phyloP scores from a whole-genome alignment of 2,888 invertebrate genomes.

The Meiosimyza decipiens region DNA sequence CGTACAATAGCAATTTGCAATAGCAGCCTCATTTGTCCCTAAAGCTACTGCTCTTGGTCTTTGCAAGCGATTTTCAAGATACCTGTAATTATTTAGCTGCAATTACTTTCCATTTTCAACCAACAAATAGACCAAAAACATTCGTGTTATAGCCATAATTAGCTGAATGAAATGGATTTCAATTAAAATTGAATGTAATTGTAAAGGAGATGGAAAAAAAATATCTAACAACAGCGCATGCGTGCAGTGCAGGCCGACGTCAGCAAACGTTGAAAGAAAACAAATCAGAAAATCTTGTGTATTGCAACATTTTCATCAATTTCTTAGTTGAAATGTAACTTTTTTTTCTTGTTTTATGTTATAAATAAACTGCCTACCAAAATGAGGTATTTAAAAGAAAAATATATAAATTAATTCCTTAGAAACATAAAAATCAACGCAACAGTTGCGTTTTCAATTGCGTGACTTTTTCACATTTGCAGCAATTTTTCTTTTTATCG shows the following conservation, averaged over 20 bases:
- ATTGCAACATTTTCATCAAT: slow-evolving; percentile 1
- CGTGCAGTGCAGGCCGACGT: background rate
- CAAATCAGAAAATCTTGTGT: background rate
- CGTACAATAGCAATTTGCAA: slow-evolving; percentile 5
- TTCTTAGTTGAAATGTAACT: background rate
- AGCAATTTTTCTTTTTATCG: too few relatives aligned
- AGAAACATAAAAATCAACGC: background rate
- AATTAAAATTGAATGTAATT: slow-evolving; percentile 15
- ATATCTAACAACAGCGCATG: slow-evolving; percentile 17
- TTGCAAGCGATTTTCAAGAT: background rate
- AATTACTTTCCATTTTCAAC: slow-evolving; percentile 38
- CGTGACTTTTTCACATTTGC: background rate
- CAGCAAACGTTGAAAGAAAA: background rate
- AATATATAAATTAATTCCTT: background rate
- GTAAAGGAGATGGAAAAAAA: background rate
- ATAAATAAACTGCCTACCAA: background rate
- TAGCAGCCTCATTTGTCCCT: background rate
- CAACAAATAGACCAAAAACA: slow-evolving; percentile 26
- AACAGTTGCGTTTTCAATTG: slow-evolving; percentile 1
- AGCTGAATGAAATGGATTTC: background rate
- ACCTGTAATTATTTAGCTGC: slow-evolving; percentile 23
- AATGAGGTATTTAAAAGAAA: background rate
- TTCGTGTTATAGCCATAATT: background rate
- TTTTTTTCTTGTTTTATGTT: background rate
- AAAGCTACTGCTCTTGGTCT: background rate